phyloP scores from a whole-genome alignment of 2,888 invertebrate species.

The Agapetus fuscipes region DNA sequence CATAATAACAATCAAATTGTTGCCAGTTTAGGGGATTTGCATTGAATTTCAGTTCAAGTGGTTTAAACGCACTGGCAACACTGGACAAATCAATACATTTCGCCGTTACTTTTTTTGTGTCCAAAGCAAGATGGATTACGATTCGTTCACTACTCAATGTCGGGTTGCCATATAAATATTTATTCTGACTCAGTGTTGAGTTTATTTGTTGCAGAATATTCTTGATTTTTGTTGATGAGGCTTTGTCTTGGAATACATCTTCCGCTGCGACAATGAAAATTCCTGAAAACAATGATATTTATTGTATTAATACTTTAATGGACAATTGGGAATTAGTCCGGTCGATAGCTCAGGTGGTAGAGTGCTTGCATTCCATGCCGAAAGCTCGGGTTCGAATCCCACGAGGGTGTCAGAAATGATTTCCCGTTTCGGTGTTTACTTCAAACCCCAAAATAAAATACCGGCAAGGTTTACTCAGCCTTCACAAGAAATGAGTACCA shows the following conservation, averaged over 20 bases:
- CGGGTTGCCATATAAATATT: conserved; percentile 51
- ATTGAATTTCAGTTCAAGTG: conserved; percentile 70
- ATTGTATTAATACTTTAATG: background rate
- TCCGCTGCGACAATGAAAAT: conserved; percentile 65
- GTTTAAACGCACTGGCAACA: conserved; percentile 41
- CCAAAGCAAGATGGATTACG: conserved; percentile 49
- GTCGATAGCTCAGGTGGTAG: no score
- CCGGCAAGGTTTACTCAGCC: no score
- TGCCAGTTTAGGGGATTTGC: conserved; percentile 64
- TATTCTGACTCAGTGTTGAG: conserved; percentile 45
- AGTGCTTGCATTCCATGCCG: no score
- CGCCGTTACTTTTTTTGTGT: conserved; percentile 47
- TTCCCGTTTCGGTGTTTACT: no score
- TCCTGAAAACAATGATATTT: conserved; percentile 32
- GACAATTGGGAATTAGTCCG: background rate
- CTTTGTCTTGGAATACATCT: conserved; percentile 50
- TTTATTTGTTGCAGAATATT: conserved; percentile 47
- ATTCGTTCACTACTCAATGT: conserved; percentile 50
- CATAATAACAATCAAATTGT: conserved; percentile 63
- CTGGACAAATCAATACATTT: conserved; percentile 52
- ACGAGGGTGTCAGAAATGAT: no score
- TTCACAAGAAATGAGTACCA: no score
- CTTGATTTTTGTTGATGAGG: conserved; percentile 47
- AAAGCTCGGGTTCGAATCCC: no score
- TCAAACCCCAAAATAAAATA: no score